Conservation (phyloP, 2,113 vertebrate species). For the Penelope pileata region DNA sequence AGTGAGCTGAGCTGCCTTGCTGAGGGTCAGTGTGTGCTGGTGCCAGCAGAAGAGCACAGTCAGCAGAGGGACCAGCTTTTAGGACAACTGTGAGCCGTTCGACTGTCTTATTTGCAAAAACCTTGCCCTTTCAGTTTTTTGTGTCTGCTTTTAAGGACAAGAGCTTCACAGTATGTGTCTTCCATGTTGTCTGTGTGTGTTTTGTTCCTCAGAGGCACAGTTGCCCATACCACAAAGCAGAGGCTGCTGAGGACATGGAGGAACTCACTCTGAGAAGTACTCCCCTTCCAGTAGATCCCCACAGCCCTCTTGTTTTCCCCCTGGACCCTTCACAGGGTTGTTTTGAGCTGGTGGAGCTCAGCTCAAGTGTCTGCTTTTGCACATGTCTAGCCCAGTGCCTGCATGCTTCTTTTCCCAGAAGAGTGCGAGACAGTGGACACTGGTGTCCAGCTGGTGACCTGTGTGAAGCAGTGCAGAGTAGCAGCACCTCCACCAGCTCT, state of each 20-base stretch:
- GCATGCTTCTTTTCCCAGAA: not conserved
- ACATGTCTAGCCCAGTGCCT: not conserved
- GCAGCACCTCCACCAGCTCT: not conserved
- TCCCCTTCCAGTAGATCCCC: not conserved
- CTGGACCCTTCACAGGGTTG: not conserved
- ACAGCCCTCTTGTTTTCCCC: not conserved
- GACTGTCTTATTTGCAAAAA: not conserved
- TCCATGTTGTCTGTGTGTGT: not conserved
- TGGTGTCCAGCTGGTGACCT: not conserved
- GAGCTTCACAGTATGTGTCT: not conserved
- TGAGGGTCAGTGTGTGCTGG: not conserved
- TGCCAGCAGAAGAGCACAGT: not conserved
- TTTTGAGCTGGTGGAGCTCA: not conserved
- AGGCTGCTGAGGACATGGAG: not conserved
- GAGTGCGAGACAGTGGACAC: not conserved
- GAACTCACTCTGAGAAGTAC: not conserved
- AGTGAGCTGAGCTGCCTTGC: not conserved
- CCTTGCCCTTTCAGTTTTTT: conserved; percentile 4
- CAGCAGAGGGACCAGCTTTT: conserved; percentile 14
- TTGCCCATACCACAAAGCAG: not conserved
- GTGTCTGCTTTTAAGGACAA: not conserved
- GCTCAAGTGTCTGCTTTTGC: not conserved
- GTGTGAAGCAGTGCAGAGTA: not conserved
- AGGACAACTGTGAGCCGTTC: not conserved
- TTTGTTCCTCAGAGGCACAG: not conserved